Base-by-base conservation (phyloP, 2,888 invertebrate species). In the Biston stratarius region DNA sequence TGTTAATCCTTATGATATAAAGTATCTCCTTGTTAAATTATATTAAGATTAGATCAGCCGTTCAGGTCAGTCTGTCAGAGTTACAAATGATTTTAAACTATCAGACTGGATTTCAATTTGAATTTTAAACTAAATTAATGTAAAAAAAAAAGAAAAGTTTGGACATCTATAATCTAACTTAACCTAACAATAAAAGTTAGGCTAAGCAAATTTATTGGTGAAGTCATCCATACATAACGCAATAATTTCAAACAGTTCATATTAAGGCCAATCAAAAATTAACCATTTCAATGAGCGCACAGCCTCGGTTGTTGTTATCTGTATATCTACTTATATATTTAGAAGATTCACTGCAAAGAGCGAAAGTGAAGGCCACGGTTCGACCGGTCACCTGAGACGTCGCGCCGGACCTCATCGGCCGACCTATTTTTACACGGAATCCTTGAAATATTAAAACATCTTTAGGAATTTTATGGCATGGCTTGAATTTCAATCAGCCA, bases 341-440 rank as follows among this genome's bases (percentile, higher is more conserved):
- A 6, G 77, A 74, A 82, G 84, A 82, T 83, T 83, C 83, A 80
- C 78, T 74, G 78, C 81, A 82, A 82, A 82, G 86, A 87, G 85
- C 86, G 87, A 87, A 87, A 87, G 87, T 86, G 86, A 87, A 87
- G 87, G 87, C 81, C 85, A 78, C 49, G n/a, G n/a, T 59, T 34
- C 51, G 47, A 56, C 56, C 78, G 75, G 76, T 74, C 74, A 67
- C 72, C 70, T 62, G 72, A 69, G 70, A 63, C 67, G 68, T 61
- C 69, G 64, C 61, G 47, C 67, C 63, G 63, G 67, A 68, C 63
- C 67, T 60, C 67, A 63, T 59, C 71, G 72, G 70, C 69, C 70
- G 72, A 70, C 69, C 70, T 69, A 69, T 74, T 71, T 74, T 70
- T 73, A 64, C 59, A 68, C 64, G 15, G 58, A 70, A 74, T 73